Evolutionary conservation across 2,888 invertebrate genomes (phyloP).

Genomic region (Coecobrya sp.): DNA sequence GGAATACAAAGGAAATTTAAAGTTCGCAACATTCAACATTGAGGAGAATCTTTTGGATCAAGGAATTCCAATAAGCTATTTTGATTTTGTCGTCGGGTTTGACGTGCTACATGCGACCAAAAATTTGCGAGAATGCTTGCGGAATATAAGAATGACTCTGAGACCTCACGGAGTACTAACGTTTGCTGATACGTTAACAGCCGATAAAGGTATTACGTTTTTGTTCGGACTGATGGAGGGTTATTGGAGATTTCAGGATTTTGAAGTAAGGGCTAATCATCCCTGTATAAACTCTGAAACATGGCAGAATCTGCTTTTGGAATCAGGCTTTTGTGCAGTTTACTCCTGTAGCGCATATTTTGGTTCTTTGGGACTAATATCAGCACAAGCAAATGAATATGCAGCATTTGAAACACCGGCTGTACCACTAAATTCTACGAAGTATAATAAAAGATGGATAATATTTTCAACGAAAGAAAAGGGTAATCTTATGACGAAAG

Average conservation of each 20-base stretch:
- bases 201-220: background rate
- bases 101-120: slow-evolving; percentile 69
- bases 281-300: background rate
- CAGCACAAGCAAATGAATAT: background rate
- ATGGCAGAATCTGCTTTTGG: background rate
- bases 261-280: slow-evolving; percentile 21
- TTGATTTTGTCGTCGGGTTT: slow-evolving; percentile 36
- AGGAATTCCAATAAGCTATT: slow-evolving; percentile 61
- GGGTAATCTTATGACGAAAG: no score
- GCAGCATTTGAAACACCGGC: background rate
- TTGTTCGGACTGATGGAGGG: slow-evolving; percentile 66
- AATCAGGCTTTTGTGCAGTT: background rate
- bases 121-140: slow-evolving; percentile 32
- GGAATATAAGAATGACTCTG: slow-evolving; percentile 46
- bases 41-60: slow-evolving; percentile 63
- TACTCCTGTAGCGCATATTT: background rate
- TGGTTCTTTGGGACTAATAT: background rate
- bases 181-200: slow-evolving; percentile 7
- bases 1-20: background rate
- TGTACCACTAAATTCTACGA: no score
- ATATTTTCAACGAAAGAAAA: no score
- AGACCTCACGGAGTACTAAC: slow-evolving; percentile 31
- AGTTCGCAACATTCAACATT: slow-evolving; percentile 60
- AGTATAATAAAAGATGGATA: no score
- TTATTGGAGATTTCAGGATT: slow-evolving; percentile 60